These are phyloP conservation scores for Holacanthus passer DNA, from an alignment of 2,113 vertebrate genomes.

Conservation along the genomic window DNA sequence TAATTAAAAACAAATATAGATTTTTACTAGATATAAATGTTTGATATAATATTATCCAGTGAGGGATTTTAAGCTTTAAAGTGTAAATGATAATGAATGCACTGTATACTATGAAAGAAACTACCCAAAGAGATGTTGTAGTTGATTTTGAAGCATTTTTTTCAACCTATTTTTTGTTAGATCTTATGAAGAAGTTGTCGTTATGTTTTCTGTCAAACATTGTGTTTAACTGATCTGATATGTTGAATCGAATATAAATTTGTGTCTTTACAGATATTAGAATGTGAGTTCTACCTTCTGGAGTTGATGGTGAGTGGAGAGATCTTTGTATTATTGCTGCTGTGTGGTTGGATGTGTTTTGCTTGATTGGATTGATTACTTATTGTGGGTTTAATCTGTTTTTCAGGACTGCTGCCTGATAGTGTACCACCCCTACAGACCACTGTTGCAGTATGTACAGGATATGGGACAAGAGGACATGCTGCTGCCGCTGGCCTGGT, in stretches of 20 bases:
- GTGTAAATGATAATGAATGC: no score
- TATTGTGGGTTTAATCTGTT: not conserved
- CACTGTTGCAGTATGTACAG: conserved; percentile 97
- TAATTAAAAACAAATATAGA: no score
- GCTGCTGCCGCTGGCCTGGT: conserved; percentile 98
- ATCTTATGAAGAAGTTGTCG: not conserved
- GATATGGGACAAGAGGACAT: conserved; percentile 99
- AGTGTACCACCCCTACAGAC: conserved; percentile 99
- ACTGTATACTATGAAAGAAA: not conserved
- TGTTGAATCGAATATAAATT: not conserved
- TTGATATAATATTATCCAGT: not conserved
- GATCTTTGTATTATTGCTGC: not conserved
- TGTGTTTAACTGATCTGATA: not conserved
- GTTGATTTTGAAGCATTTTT: not conserved
- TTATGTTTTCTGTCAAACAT: not conserved
- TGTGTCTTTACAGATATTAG: conserved; percentile 89
- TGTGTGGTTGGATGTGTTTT: not conserved
- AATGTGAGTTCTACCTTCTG: conserved; percentile 99
- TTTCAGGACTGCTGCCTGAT: conserved; percentile 98
- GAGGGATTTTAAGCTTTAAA: not conserved
- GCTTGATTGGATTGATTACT: not conserved
- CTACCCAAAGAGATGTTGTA: not conserved
- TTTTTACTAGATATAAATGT: not conserved
- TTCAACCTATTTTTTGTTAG: not conserved
- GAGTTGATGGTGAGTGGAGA: conserved; percentile 94